These are phyloP conservation scores for Anthrax anthrax DNA, from an alignment of 2,888 invertebrate genomes.

Conservation along the genomic window DNA sequence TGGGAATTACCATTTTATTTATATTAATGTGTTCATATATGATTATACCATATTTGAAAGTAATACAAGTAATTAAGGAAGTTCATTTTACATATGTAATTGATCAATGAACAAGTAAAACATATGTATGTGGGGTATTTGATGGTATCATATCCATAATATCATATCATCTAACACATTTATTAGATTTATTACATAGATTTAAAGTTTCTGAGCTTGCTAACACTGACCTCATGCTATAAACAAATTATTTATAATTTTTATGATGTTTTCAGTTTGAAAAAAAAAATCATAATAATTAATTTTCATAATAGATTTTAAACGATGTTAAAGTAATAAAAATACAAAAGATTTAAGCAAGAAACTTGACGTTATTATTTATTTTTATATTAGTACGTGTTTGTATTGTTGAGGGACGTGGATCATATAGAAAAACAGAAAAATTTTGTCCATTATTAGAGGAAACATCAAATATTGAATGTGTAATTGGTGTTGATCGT, in stretches of 20 bases:
- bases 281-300: not conserved
- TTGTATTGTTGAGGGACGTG: conserved; percentile 55
- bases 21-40: too few species aligned
- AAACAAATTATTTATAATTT: too few species aligned
- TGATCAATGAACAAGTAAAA: too few species aligned
- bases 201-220: not conserved
- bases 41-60: too few species aligned
- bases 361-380: conserved; percentile 10
- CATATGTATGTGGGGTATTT: too few species aligned
- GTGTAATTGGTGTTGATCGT: conserved; percentile 59
- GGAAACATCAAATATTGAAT: conserved; percentile 46
- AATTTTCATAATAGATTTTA: not conserved
- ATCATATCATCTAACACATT: too few species aligned
- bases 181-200: too few species aligned
- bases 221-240: not conserved
- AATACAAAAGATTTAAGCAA: not conserved
- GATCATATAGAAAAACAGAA: conserved; percentile 43
- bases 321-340: not conserved
- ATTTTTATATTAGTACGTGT: conserved; percentile 43
- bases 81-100: too few species aligned
- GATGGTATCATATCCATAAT: too few species aligned
- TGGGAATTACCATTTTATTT: too few species aligned
- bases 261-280: not conserved
- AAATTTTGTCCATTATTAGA: conserved; percentile 51
- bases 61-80: too few species aligned